Base-by-base conservation (phyloP, 2,888 invertebrate species). In the Micoletzkya japonica region DNA sequence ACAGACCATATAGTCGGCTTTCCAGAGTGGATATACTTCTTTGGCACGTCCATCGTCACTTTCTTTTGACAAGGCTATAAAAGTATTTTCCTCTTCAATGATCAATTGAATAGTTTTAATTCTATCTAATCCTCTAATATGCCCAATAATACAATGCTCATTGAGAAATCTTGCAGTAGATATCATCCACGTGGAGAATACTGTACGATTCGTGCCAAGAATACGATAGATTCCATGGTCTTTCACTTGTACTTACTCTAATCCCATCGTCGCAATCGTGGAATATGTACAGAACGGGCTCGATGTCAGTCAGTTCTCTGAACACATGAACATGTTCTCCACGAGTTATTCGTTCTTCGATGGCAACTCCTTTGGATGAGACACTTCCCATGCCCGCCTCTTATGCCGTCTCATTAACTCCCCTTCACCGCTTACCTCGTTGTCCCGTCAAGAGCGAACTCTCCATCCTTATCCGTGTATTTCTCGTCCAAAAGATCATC, bases 241-340 rank as follows among this genome's bases (percentile, higher is more conserved):
- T n/a, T n/a, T n/a, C n/a, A 58, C 4, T 37, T 14, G 26, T 0
- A 58, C 60, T 56, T 37, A 79, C 78, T 69, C 76, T 72, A 26
- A 80, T 80, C 10, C 74, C 78, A 60, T 81, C 80, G 17, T 78
- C 72, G 34, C 79, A 80, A 57, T 80, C 79, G 60, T 79, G 80
- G 61, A 74, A 79, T 54, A 77, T 73, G 63, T 79, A 78, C 0
- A 79, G 60, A 28, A 79, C 73, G 1, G 77, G 77, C 26, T 79
- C 79, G 58, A 78, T 78, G 32, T 76, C 74, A 0, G 79, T 75
- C 61, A 79, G 17, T 71, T 79, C 77, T 17, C 77, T 64, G 49
- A 2, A 2, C n/a, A 44, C 24, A 24, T 54, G 7, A 7, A n/a
- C 7, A 10, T 54, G n/a, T n/a, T n/a, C n/a, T n/a, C n/a, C n/a